Evolutionary conservation across 2,888 invertebrate genomes (phyloP).

Genomic region (Chesias legatella): DNA sequence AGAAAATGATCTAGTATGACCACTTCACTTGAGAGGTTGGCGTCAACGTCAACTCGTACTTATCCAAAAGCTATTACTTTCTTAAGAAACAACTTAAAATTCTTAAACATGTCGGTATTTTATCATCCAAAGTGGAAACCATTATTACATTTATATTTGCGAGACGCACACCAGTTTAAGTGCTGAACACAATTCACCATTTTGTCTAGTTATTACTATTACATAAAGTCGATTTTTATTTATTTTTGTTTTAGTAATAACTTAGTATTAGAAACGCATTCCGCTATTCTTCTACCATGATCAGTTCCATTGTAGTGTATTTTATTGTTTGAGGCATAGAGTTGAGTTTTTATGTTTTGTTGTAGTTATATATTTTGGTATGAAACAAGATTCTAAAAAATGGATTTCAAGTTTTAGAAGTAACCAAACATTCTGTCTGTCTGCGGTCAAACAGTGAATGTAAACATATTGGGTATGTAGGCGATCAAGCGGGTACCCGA

Average conservation of each 20-base stretch:
- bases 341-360: neutral
- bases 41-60: slow-evolving; percentile 5
- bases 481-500: slow-evolving; percentile 52
- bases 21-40: no score
- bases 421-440: slow-evolving; percentile 39
- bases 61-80: slow-evolving; percentile 19
- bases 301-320: no score
- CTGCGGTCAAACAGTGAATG: slow-evolving; percentile 13
- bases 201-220: no score
- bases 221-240: slow-evolving; percentile 2
- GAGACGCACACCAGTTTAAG: slow-evolving; percentile 1
- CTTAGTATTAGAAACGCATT: no score
- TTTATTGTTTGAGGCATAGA: neutral
- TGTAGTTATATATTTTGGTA: neutral
- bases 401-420: slow-evolving; percentile 35
- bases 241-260: neutral
- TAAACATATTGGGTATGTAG: slow-evolving; percentile 36
- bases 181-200: neutral
- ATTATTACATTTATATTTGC: slow-evolving; percentile 20
- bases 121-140: slow-evolving; percentile 9
- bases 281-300: no score
- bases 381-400: slow-evolving; percentile 42
- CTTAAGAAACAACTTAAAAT: slow-evolving; percentile 20
- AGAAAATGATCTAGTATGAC: no score
- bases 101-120: slow-evolving; percentile 14